These are phyloP conservation scores for Hirtodrosophila confusa DNA, from an alignment of 2,888 invertebrate genomes.

Conservation along the genomic window DNA sequence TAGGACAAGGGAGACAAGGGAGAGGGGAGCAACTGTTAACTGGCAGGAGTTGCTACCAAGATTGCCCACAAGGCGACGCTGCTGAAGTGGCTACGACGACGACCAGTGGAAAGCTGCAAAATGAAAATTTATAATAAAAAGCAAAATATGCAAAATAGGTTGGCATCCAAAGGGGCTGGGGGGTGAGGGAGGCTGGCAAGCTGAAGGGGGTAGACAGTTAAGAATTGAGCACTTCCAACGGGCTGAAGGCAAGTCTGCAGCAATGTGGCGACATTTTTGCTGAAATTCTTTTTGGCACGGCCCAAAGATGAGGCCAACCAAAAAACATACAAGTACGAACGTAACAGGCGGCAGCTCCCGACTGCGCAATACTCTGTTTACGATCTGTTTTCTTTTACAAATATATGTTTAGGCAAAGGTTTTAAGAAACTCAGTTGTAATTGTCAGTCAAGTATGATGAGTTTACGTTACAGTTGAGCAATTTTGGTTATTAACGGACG, in stretches of 20 bases:
- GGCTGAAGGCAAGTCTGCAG: slow-evolving; percentile 36
- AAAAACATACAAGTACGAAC: background rate
- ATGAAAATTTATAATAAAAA: slow-evolving; percentile 80
- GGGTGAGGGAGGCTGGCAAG: background rate
- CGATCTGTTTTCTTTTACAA: too few species aligned
- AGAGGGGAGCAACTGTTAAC: background rate
- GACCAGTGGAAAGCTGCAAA: slow-evolving; percentile 52
- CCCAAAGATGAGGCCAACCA: slow-evolving; percentile 35
- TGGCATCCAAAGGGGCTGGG: slow-evolving; percentile 32
- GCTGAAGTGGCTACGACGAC: slow-evolving; percentile 63
- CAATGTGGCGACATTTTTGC: slow-evolving; percentile 75
- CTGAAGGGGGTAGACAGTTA: background rate
- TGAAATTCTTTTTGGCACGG: slow-evolving; percentile 66
- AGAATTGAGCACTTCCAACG: slow-evolving; percentile 9
- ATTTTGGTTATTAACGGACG: too few species aligned
- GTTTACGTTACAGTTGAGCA: too few species aligned
- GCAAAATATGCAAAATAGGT: slow-evolving; percentile 76
- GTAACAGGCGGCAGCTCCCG: too few species aligned
- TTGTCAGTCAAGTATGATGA: too few species aligned
- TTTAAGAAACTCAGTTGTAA: too few species aligned
- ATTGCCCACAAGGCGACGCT: slow-evolving; percentile 53
- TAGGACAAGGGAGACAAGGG: background rate
- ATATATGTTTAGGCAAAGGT: too few species aligned
- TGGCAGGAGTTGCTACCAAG: slow-evolving; percentile 7
- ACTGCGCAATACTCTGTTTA: too few species aligned